These are phyloP conservation scores for Pteruthius melanotis DNA, from an alignment of 2,113 vertebrate genomes.

Conservation along the genomic window DNA sequence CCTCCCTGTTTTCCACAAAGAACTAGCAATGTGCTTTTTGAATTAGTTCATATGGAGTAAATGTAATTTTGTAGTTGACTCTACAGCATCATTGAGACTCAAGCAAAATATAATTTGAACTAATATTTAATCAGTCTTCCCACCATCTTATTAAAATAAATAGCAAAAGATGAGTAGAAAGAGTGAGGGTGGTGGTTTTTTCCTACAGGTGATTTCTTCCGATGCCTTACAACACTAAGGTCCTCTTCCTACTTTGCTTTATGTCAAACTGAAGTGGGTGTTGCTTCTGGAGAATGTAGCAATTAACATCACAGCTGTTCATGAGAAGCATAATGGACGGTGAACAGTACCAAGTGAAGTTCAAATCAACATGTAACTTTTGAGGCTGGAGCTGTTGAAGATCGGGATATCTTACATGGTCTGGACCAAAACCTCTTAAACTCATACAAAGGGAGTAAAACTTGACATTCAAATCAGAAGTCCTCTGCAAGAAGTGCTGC, in stretches of 20 bases:
- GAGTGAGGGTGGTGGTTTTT: rapidly evolving
- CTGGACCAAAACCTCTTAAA: neutral
- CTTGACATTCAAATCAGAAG: neutral
- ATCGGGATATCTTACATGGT: rapidly evolving
- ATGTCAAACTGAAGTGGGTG: neutral
- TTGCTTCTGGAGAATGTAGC: neutral
- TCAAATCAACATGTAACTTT: neutral
- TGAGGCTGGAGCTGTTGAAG: neutral
- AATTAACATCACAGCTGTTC: neutral
- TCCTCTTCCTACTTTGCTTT: neutral
- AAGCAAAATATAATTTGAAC: neutral
- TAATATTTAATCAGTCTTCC: neutral
- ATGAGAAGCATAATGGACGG: neutral
- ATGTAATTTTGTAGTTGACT: neutral
- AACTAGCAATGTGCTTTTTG: neutral
- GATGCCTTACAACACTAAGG: neutral
- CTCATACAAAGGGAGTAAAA: neutral
- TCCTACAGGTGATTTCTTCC: neutral
- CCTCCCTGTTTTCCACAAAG: neutral
- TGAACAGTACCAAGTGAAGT: neutral
- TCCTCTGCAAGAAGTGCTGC: neutral
- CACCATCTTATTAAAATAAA: neutral
- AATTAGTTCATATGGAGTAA: neutral
- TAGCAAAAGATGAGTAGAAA: neutral
- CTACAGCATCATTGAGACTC: neutral